Evolutionary conservation across 2,888 invertebrate species (phyloP).

Genomic region (Lasioglossum zephyrum): DNA sequence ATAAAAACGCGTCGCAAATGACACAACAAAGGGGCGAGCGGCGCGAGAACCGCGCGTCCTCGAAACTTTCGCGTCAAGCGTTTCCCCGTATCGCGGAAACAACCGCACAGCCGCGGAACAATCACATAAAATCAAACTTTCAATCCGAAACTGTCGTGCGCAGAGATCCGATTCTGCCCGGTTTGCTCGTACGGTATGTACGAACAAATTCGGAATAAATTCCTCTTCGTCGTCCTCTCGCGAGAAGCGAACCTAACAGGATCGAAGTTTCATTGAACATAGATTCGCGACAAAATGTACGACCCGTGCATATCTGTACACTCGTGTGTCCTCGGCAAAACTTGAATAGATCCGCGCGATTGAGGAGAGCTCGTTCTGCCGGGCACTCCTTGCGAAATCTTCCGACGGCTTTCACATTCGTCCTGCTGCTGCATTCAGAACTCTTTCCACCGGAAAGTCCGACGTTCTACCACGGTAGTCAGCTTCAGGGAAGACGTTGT

Average conservation of each 20-base stretch:
- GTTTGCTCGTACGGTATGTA: neutral
- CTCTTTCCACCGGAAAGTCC: neutral
- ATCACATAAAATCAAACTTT: constrained; percentile 1
- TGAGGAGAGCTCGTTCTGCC: neutral
- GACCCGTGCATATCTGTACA: neutral
- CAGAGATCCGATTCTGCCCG: neutral
- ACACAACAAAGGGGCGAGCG: constrained; percentile 33
- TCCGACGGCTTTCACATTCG: neutral
- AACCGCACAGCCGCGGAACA: neutral
- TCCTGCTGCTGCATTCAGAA: neutral
- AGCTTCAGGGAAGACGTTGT: neutral
- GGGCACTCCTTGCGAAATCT: neutral
- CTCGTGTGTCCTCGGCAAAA: neutral
- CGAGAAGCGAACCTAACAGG: constrained; percentile 9
- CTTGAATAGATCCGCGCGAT: neutral
- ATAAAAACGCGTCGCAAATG: constrained; percentile 51
- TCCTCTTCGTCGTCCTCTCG: neutral
- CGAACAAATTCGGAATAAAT: neutral
- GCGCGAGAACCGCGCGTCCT: constrained; percentile 10
- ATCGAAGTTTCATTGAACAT: neutral
- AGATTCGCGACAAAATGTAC: neutral
- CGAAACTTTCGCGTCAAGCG: constrained; percentile 18
- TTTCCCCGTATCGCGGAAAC: constrained; percentile 4
- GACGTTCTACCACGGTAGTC: neutral
- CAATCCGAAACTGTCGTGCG: constrained; percentile 8